phyloP scores from a whole-genome alignment of 2,888 invertebrate genomes.

The Leptopilina drosophilae region DNA sequence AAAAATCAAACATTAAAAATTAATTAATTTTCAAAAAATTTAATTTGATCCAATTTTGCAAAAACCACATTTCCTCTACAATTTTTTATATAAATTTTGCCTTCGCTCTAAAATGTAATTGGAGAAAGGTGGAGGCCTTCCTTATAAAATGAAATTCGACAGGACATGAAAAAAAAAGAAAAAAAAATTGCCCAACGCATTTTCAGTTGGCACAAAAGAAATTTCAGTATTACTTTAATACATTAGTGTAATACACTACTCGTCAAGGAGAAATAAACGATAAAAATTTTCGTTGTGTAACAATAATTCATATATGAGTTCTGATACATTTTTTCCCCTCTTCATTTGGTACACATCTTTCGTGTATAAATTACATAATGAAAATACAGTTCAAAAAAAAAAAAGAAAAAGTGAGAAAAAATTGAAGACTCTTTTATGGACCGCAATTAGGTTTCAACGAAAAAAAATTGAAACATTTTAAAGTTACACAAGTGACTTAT shows the following conservation, averaged over 20 bases:
- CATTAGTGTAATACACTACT: not conserved
- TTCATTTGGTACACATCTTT: not conserved
- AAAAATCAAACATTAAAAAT: too few species aligned
- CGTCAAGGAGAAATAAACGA: slow-evolving; percentile 17
- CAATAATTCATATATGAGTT: not conserved
- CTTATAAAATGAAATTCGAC: slow-evolving; percentile 13
- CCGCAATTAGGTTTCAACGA: too few species aligned
- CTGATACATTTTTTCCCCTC: not conserved
- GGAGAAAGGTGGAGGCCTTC: slow-evolving; percentile 8
- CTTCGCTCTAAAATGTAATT: slow-evolving; percentile 7
- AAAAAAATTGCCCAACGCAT: slow-evolving; percentile 7
- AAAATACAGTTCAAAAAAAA: not conserved
- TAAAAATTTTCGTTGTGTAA: slow-evolving; percentile 13
- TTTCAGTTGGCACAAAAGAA: slow-evolving; percentile 1
- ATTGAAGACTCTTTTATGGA: not conserved
- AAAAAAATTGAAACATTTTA: too few species aligned
- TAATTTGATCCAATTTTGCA: not conserved
- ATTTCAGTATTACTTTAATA: not conserved
- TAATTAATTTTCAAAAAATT: too few species aligned
- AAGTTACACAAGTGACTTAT: too few species aligned
- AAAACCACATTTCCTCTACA: not conserved
- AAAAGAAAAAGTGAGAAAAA: too few species aligned
- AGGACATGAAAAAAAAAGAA: slow-evolving; percentile 2
- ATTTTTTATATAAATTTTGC: not conserved
- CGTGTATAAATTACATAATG: not conserved